Evolutionary conservation across 2,888 invertebrate species (phyloP).

Genomic region (Molanna angustata): DNA sequence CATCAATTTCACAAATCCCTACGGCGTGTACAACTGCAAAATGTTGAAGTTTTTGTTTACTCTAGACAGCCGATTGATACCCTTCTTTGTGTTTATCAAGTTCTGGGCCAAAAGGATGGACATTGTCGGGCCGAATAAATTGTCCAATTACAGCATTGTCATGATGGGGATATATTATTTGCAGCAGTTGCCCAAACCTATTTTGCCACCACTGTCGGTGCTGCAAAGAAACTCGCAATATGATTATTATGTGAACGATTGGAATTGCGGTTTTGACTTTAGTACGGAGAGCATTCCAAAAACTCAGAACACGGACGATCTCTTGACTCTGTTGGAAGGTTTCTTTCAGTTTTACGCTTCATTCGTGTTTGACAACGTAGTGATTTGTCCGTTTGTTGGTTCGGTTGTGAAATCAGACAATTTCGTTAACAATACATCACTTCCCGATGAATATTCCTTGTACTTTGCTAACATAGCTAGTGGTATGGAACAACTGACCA

Average conservation of each 20-base stretch:
- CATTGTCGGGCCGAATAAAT: conserved; percentile 56
- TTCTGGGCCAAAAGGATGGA: conserved; percentile 69
- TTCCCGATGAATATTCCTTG: no score
- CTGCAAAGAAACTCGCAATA: conserved; percentile 44
- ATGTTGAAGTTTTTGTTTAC: conserved; percentile 58
- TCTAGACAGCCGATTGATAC: conserved; percentile 57
- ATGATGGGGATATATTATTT: conserved; percentile 68
- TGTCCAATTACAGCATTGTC: conserved; percentile 68
- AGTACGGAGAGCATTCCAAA: conserved; percentile 36
- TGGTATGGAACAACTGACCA: no score
- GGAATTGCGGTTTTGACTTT: conserved; percentile 54
- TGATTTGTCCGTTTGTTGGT: conserved; percentile 69
- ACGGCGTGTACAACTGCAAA: conserved; percentile 67
- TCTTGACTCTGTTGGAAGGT: conserved; percentile 56
- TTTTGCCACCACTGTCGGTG: conserved; percentile 56
- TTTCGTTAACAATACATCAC: no score
- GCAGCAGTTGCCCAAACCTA: conserved; percentile 54
- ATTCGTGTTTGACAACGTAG: conserved; percentile 57
- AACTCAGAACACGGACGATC: conserved; percentile 39
- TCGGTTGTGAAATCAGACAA: no score
- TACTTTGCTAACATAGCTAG: no score
- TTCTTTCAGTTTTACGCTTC: conserved; percentile 67
- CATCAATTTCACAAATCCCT: conserved; percentile 67
- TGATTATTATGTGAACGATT: conserved; percentile 44
- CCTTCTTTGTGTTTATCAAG: conserved; percentile 64